Percentiles rank a stretch among this genome's conserved stretches.
Evolutionary conservation across 2,797 vertebrate species (phyloP).

Genomic region (Rhincodon typus): DNA sequence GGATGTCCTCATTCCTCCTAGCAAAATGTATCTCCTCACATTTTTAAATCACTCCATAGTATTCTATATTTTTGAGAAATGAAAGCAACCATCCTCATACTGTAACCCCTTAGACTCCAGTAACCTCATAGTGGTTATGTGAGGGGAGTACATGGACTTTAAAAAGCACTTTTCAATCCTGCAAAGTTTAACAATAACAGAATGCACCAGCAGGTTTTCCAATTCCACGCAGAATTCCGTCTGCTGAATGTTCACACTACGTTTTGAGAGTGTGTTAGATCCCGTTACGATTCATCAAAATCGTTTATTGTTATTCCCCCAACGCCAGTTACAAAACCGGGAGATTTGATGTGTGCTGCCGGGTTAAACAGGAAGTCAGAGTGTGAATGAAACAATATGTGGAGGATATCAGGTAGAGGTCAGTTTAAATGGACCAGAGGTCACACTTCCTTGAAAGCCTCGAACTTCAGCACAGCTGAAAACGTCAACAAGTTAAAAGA

Average conservation of each 20-base stretch:
- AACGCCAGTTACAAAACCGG: background rate
- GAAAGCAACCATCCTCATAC: background rate
- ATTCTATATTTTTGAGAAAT: background rate
- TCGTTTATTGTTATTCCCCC: too few relatives aligned
- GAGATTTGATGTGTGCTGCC: background rate
- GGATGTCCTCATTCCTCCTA: background rate
- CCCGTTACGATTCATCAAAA: background rate
- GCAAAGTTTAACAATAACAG: too few relatives aligned
- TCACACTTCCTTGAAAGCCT: background rate
- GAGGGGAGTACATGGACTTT: background rate
- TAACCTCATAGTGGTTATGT: background rate
- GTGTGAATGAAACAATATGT: slow-evolving; percentile 3
- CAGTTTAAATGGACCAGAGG: background rate
- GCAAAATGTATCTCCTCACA: background rate
- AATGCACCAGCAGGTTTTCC: background rate
- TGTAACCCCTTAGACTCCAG: background rate
- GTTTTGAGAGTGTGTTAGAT: background rate
- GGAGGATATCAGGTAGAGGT: slow-evolving; percentile 9
- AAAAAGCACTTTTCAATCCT: background rate
- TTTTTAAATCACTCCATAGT: background rate
- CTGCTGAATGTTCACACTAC: background rate
- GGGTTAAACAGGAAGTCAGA: background rate
- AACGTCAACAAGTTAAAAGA: background rate
- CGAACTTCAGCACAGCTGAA: background rate
- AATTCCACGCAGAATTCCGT: background rate